Base-by-base conservation (phyloP, 1,140 invertebrate genomes). In the Drosophila arizonae region DNA sequence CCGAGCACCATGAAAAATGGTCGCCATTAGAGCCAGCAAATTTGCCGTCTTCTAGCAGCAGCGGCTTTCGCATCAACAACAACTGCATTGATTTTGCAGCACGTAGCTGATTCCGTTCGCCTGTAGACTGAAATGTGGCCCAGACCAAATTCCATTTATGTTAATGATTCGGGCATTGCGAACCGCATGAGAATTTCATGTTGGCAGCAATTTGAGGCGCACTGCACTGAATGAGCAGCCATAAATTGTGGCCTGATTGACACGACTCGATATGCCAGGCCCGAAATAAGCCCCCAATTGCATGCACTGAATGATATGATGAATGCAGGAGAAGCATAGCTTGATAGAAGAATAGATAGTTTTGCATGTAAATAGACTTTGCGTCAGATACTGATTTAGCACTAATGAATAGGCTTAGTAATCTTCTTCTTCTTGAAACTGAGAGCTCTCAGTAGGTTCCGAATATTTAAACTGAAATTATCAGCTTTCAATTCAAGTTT, bases 1-100 rank as follows among this genome's bases (percentile, higher is more conserved):
- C 28, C 46, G 67, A 36, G 28, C 6, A 65, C 30, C 30, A 75
- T 82, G 79, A 87, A 88, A 88, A 88, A 87, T 87, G 41, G 52
- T 43, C 51, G 46, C 56, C 84, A 87, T 87, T 87, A 82, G 66
- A 51, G 60, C n/a, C 79, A 74, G 79, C 72, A 87, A 87, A 87
- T 86, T 86, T 86, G 57, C 65, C 51, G 65, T 24, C 51, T 56
- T 67, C 41, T 45, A 45, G 21, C 56, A 28, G 48, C 56, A 45
- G 10, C 43, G 24, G 28, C 28, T 2, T 24, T 24, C 21, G 21
- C 26, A 21, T 26, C 41, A 39, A 11, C 45, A 41, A 30, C 58
- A 54, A 88, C 50, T 87, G 82, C 81, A 86, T 87, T 86, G 81
- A 86, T 86, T 84, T 86, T 60, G 64, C 66, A 75, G 77, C 77